Conservation (phyloP, 1,140 invertebrate species). For the Ctenoplectra terminalis region DNA sequence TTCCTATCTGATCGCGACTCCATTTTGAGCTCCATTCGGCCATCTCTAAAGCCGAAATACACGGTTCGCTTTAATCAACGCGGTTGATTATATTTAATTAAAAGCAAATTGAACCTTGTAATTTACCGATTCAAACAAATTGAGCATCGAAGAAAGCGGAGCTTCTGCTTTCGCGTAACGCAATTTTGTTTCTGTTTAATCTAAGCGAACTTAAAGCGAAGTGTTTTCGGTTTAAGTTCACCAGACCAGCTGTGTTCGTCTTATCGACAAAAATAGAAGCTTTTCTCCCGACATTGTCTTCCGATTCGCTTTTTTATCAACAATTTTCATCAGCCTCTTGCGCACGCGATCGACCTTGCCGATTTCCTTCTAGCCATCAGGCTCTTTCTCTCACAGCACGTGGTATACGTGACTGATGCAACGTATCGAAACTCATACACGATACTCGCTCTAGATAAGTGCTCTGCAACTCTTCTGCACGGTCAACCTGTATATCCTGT, state of each 20-base stretch:
- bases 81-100: no score
- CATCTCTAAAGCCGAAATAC: no score
- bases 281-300: background rate
- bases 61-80: no score
- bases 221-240: no score
- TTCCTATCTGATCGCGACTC: background rate
- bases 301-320: background rate
- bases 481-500: background rate
- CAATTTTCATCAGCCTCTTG: slow-evolving; percentile 5
- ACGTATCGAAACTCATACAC: slow-evolving; percentile 37
- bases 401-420: slow-evolving; percentile 66
- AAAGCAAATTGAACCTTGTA: no score
- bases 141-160: no score
- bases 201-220: no score
- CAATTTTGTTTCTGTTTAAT: no score
- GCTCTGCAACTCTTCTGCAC: slow-evolving; percentile 2
- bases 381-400: slow-evolving; percentile 11
- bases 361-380: background rate
- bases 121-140: no score
- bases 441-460: slow-evolving; percentile 18
- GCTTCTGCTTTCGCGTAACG: no score
- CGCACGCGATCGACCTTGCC: background rate
- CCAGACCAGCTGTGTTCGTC: background rate
- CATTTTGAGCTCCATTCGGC: background rate
- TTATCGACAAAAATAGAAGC: background rate